Percentiles rank a stretch among this genome's conserved stretches.
Evolutionary conservation across 1,140 invertebrate species (phyloP).

Genomic region (Drosophila ambigua): DNA sequence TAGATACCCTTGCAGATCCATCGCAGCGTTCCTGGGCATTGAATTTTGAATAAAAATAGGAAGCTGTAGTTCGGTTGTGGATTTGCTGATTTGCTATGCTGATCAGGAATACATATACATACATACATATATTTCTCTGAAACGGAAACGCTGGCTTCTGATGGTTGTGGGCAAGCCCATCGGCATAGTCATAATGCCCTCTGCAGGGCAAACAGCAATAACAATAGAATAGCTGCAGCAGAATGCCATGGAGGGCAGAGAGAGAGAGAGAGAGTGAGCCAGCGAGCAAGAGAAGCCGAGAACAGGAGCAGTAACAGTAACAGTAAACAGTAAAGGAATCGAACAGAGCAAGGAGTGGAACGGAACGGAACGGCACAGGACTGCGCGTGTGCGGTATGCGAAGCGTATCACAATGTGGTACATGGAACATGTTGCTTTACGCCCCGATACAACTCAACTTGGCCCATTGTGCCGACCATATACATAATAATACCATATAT

Average conservation of each 20-base stretch:
- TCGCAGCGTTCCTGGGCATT: no score
- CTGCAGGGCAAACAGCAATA: slow-evolving; percentile 12
- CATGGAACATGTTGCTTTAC: slow-evolving; percentile 69
- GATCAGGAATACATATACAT: no score
- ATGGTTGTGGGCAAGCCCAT: no score
- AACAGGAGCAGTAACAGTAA: slow-evolving; percentile 10
- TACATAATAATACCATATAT: slow-evolving; percentile 40
- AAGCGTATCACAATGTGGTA: slow-evolving; percentile 44
- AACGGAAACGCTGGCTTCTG: no score
- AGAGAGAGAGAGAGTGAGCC: no score
- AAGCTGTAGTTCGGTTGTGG: no score
- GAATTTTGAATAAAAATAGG: no score
- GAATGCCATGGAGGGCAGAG: slow-evolving; percentile 7
- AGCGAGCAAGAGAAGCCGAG: no score
- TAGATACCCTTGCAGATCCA: no score
- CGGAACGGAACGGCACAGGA: not conserved
- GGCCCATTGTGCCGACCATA: slow-evolving; percentile 41
- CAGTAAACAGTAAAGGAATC: slow-evolving; percentile 5
- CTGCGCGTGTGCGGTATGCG: slow-evolving; percentile 30
- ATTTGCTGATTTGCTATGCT: no score
- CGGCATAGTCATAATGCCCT: slow-evolving; percentile 2
- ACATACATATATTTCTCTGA: no score
- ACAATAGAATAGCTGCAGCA: slow-evolving; percentile 43
- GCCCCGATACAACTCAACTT: slow-evolving; percentile 73
- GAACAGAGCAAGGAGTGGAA: not conserved